Evolutionary conservation across 1,140 invertebrate species (phyloP).

Genomic region (Drosophila elegans): DNA sequence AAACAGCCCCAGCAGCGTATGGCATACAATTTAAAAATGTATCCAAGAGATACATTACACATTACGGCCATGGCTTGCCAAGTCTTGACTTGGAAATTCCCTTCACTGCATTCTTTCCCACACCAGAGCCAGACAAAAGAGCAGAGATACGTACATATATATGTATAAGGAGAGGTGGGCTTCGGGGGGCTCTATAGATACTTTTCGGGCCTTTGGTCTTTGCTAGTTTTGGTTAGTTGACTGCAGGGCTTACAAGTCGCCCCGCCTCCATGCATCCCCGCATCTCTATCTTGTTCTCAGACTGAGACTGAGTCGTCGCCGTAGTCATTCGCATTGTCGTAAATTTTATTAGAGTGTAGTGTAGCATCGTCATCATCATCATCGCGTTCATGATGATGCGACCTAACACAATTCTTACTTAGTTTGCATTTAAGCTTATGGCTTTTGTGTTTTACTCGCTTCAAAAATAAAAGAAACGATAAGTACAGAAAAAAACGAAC

Average conservation of each 20-base stretch:
- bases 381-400: conserved; percentile 23
- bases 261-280: not conserved
- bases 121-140: conserved; percentile 57
- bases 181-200: conserved; percentile 41
- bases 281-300: conserved; percentile 17
- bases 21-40: conserved; percentile 75
- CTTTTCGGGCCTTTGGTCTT: conserved; percentile 63
- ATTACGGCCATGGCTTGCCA: conserved; percentile 73
- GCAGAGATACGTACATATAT: conserved; percentile 18
- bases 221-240: conserved; percentile 53
- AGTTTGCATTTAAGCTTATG: conserved; percentile 69
- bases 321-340: conserved; percentile 76
- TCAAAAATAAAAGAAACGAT: conserved; percentile 7
- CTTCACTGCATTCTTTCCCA: conserved; percentile 81
- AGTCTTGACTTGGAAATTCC: conserved; percentile 78
- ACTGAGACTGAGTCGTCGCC: conserved; percentile 47
- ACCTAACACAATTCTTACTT: conserved; percentile 70
- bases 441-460: conserved; percentile 50
- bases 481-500: conserved; percentile 4
- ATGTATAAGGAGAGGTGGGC: conserved; percentile 14
- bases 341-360: conserved; percentile 79
- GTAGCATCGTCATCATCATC: conserved; percentile 52
- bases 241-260: conserved; percentile 61
- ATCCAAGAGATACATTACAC: conserved; percentile 81
- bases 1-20: conserved; percentile 59